Evolutionary conservation across 2,888 invertebrate species (phyloP).

Genomic region (Vannuccia rotundouncinata): DNA sequence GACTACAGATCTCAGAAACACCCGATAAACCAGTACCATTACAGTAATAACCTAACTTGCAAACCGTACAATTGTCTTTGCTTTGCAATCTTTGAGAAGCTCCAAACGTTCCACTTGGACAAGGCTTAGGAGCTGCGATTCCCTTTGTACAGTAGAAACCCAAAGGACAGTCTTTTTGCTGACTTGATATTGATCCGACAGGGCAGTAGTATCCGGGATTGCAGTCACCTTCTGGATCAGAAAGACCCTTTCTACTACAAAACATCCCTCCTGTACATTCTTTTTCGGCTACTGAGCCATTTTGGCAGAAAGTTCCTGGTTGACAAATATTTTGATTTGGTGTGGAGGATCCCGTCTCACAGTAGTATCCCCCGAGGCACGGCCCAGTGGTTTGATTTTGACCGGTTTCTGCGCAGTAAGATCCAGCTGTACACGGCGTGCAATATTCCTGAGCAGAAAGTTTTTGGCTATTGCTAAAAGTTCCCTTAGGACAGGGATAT

Average conservation of each 20-base stretch:
- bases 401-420: conserved; percentile 49
- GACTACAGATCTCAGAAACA: conserved; percentile 46
- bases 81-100: conserved; percentile 46
- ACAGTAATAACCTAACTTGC: conserved; percentile 50
- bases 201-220: conserved; percentile 53
- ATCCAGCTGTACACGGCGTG: conserved; percentile 46
- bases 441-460: conserved; percentile 45
- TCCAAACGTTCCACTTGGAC: conserved; percentile 47
- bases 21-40: conserved; percentile 51
- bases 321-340: conserved; percentile 47
- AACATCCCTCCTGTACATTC: conserved; percentile 51
- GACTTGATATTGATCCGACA: conserved; percentile 40
- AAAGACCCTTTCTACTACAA: conserved; percentile 47
- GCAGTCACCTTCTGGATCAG: conserved; percentile 49
- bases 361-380: conserved; percentile 54
- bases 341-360: conserved; percentile 47
- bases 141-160: conserved; percentile 46
- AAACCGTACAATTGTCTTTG: conserved; percentile 46
- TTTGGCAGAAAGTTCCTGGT: conserved; percentile 49
- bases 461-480: conserved; percentile 49
- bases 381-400: conserved; percentile 47
- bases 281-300: conserved; percentile 46
- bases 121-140: conserved; percentile 45
- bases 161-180: conserved; percentile 44
- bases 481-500: conserved; percentile 50